Percentiles rank a stretch among this genome's conserved stretches.
These are phyloP conservation scores for Heterocephalus glaber DNA, from an alignment of 2,113 vertebrate genomes.

Conservation along the genomic window DNA sequence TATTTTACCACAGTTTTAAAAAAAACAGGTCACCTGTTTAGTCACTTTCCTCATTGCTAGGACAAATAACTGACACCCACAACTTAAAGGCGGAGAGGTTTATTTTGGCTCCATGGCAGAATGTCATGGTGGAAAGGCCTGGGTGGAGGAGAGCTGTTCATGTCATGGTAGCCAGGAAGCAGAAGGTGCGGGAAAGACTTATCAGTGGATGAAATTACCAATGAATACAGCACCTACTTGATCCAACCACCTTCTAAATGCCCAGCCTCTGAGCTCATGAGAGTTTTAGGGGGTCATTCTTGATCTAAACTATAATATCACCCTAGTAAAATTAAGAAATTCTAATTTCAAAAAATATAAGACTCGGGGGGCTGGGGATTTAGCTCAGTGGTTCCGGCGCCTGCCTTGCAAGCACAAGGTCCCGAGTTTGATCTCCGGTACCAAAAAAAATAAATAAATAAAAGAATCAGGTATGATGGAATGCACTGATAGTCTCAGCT, in stretches of 20 bases:
- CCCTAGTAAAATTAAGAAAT: not conserved
- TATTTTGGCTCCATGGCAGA: not conserved
- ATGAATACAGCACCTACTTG: not conserved
- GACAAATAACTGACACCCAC: not conserved
- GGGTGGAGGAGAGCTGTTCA: not conserved
- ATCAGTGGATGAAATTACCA: not conserved
- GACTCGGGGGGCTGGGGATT: too few relatives aligned
- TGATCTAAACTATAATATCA: not conserved
- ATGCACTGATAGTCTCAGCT: not conserved
- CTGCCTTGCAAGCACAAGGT: too few relatives aligned
- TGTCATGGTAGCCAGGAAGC: not conserved
- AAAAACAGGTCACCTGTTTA: not conserved
- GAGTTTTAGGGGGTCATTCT: not conserved
- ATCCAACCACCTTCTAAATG: not conserved
- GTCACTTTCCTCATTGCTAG: not conserved
- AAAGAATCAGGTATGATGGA: not conserved
- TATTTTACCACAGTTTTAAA: not conserved
- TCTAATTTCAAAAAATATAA: slow-evolving; percentile 17
- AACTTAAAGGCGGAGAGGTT: not conserved
- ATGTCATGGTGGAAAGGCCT: not conserved
- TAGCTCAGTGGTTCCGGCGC: too few relatives aligned
- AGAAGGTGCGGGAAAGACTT: not conserved
- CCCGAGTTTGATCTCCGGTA: too few relatives aligned
- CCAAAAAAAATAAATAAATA: too few relatives aligned
- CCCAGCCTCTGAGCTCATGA: not conserved